phyloP scores from a whole-genome alignment of 1,140 invertebrate species.

The Calycopis cecrops region DNA sequence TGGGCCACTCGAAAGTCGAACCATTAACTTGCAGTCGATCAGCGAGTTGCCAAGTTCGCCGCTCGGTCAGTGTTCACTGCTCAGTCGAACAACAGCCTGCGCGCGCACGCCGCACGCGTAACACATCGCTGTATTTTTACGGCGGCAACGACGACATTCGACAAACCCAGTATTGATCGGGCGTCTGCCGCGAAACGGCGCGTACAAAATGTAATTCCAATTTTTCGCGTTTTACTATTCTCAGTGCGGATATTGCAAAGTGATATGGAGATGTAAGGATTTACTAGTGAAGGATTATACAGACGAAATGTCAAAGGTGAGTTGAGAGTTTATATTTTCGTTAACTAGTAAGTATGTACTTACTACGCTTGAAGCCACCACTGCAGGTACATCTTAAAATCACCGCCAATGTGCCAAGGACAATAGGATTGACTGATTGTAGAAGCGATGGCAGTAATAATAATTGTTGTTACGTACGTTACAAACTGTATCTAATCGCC shows the following conservation, averaged over 20 bases:
- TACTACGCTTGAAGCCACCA: conserved; percentile 22
- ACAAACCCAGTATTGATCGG: conserved; percentile 65
- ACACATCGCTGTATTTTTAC: conserved; percentile 51
- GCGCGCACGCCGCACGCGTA: conserved; percentile 66
- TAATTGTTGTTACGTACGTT: no score
- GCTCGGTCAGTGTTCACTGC: no score
- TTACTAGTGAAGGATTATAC: not conserved
- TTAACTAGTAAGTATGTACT: no score
- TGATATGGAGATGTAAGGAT: conserved; percentile 22
- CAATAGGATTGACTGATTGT: no score
- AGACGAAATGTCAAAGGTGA: conserved; percentile 63
- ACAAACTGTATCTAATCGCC: no score
- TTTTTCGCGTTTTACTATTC: conserved; percentile 44
- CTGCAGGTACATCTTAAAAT: conserved; percentile 47
- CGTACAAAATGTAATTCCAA: conserved; percentile 56
- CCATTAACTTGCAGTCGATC: no score
- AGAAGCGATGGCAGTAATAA: not conserved
- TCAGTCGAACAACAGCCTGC: conserved; percentile 54
- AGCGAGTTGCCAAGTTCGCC: conserved; percentile 48
- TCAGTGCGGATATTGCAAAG: conserved; percentile 26
- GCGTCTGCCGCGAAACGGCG: conserved; percentile 59
- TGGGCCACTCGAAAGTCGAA: no score
- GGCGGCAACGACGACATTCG: conserved; percentile 31
- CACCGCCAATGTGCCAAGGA: conserved; percentile 48
- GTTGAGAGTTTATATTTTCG: conserved; percentile 30